phyloP scores from a whole-genome alignment of 2,113 vertebrate species.

The Calidris pygmaea region DNA sequence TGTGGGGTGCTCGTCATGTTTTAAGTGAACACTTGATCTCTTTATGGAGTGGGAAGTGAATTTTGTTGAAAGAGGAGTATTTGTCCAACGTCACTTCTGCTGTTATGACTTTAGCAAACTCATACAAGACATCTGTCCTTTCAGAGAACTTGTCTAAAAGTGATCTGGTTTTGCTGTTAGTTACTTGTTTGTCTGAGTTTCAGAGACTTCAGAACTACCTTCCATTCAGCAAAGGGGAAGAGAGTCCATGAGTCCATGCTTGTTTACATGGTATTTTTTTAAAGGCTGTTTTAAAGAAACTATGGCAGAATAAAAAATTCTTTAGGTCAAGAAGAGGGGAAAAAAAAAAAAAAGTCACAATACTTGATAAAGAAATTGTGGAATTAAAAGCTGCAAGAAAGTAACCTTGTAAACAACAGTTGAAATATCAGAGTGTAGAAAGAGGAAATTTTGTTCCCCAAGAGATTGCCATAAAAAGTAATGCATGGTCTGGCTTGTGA shows the following conservation, averaged over 20 bases:
- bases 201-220: not conserved
- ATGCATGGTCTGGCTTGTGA: not conserved
- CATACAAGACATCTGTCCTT: not conserved
- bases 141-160: not conserved
- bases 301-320: not conserved
- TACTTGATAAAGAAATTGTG: not conserved
- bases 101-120: not conserved
- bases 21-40: not conserved
- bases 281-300: not conserved
- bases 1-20: not conserved
- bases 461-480: not conserved
- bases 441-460: not conserved
- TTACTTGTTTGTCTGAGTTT: not conserved
- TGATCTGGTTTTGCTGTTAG: not conserved
- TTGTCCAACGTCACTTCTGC: not conserved
- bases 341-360: not conserved
- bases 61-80: not conserved
- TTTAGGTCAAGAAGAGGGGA: not conserved
- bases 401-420: not conserved
- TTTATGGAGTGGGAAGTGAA: not conserved
- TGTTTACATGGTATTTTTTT: not conserved
- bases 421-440: not conserved
- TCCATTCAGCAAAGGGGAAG: not conserved
- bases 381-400: not conserved
- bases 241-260: not conserved